Evolutionary conservation across 2,888 invertebrate genomes (phyloP), one percentile per base, ranked within the genome.

Genomic region (Drosophila affinis): DNA sequence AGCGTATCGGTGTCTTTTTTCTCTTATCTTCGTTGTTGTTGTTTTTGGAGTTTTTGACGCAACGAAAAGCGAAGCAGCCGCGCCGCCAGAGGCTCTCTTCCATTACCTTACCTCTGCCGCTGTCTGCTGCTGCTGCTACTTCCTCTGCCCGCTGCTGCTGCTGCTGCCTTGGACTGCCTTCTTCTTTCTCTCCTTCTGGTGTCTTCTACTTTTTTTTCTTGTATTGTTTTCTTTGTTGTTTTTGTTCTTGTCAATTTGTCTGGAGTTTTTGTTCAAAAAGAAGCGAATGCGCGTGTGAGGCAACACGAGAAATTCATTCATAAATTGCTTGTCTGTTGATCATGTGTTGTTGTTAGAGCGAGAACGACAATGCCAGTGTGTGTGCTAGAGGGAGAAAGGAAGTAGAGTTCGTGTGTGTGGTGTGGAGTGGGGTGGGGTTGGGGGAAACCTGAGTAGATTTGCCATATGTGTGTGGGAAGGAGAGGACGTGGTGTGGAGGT

Each of bases 251-350:
- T 67, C 67, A 67, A 60, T 45, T 61, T 62, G 72, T 73, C 77
- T 80, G 83, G 67, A 75, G 82, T 77, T 80, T 64, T 74, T 58
- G 58, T 68, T 56, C 46, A 60, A 14, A 14, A 39, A 39, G 39
- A 39, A 57, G 56, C 79, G 85, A 85, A 89, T 72, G 83, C 81
- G 78, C 81, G 89, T 90, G 88, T 73, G 78, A 90, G 78, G 91
- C 90, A 91, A 90, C 87, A 86, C 71, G 79, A 91, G 87, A 91
- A 91, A 89, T 90, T 90, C 90, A 90, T 90, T 90, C 90, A 90
- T 90, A 87, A 90, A 83, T 81, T 72, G 67, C 75, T 51, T 67
- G 73, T 72, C 51, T 48, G 73, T 39, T 39, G 39, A 39, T 39
- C 64, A 34, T 51, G 47, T 56, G 56, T 61, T 62, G 27, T 39